Evolutionary conservation across 2,888 invertebrate species (phyloP), one percentile per base, ranked within the genome.

Genomic region (Agapetus fuscipes): DNA sequence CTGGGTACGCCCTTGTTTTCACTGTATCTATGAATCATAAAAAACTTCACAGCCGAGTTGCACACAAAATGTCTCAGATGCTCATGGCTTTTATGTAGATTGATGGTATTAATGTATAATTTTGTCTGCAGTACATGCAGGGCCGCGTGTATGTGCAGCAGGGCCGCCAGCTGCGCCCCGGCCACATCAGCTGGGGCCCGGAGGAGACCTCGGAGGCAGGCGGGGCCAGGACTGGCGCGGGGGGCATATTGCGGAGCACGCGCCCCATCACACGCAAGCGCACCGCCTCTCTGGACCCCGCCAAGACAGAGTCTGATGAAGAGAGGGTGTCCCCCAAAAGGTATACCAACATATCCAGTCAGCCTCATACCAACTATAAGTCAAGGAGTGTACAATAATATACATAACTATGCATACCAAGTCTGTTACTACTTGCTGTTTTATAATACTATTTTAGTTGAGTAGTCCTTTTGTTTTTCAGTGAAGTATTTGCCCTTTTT

Each of bases 61-160:
- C n/a, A n/a, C n/a, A n/a, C n/a, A n/a, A n/a, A n/a, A n/a, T n/a
- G n/a, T n/a, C n/a, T n/a, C n/a, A n/a, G n/a, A n/a, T n/a, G n/a
- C n/a, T n/a, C n/a, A n/a, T n/a, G n/a, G n/a, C n/a, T n/a, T n/a
- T n/a, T n/a, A n/a, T n/a, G n/a, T n/a, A n/a, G n/a, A n/a, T n/a
- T n/a, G n/a, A n/a, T n/a, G n/a, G n/a, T n/a, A n/a, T n/a, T n/a
- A n/a, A n/a, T n/a, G n/a, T n/a, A n/a, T n/a, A n/a, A n/a, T n/a
- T n/a, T n/a, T 49, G 52, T 51, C 68, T 70, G 15, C 60, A 84
- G 84, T 85, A 83, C 57, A 70, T 84, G 13, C 83, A 85, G 57
- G 85, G 85, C 2, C 73, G 77, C 50, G 76, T 84, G 10, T 85
- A 78, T 54, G 64, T 84, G 2, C 82, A 83, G 60, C 78, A 80